Conservation (phyloP, 1,140 invertebrate genomes). For the Neodiprion lecontei region DNA sequence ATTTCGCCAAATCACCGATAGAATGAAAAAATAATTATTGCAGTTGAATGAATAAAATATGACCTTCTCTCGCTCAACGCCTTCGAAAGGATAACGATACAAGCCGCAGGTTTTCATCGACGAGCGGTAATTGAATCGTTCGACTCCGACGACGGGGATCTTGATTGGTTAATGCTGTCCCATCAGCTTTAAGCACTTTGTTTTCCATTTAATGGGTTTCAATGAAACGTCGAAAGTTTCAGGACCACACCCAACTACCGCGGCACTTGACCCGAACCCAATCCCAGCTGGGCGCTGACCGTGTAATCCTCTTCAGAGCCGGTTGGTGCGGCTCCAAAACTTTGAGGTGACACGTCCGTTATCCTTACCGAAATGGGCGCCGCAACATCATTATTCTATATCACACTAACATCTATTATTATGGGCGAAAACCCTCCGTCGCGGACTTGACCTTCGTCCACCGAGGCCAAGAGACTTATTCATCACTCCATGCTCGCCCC, state of each 20-base stretch:
- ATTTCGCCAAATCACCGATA: too few relatives aligned
- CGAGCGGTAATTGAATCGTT: neutral
- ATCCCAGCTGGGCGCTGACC: neutral
- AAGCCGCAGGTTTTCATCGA: neutral
- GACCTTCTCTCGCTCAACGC: too few relatives aligned
- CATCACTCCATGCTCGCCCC: neutral
- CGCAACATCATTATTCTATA: constrained; percentile 29
- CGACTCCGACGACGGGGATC: neutral
- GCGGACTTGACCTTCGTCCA: neutral
- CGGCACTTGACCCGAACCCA: constrained; percentile 7
- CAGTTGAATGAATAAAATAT: too few relatives aligned
- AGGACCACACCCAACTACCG: neutral
- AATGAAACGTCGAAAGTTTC: constrained; percentile 9
- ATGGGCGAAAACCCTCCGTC: neutral
- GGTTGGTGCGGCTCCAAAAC: neutral
- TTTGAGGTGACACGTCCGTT: neutral
- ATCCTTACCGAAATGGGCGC: constrained; percentile 7
- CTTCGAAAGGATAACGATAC: too few relatives aligned
- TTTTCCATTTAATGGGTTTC: constrained; percentile 11
- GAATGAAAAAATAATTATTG: too few relatives aligned
- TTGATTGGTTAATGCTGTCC: neutral
- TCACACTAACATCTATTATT: constrained; percentile 23
- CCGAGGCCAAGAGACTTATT: neutral
- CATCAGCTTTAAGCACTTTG: constrained; percentile 11
- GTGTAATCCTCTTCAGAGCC: constrained; percentile 9